phyloP scores from a whole-genome alignment of 2,888 invertebrate genomes.

The Microctonus brassicae region DNA sequence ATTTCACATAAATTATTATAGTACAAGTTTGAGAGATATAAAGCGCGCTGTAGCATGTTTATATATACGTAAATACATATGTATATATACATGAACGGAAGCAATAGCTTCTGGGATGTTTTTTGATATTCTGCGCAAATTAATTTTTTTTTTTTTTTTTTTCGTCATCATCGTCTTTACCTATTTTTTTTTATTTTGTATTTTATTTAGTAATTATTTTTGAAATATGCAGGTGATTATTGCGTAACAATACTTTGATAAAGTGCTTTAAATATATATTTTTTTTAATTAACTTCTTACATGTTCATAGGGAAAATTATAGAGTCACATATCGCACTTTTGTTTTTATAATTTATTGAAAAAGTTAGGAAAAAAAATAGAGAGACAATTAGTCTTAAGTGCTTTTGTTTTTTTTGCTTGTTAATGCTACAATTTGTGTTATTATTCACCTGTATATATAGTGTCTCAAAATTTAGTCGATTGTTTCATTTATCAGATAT shows the following conservation, averaged over 20 bases:
- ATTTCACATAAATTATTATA: not conserved
- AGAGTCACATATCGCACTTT: not conserved
- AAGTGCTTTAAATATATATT: not conserved
- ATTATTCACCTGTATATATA: not conserved
- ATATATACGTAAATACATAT: not conserved
- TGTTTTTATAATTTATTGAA: conserved; percentile 1
- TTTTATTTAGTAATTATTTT: not conserved
- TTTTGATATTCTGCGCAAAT: not conserved
- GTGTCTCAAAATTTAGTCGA: conserved; percentile 6
- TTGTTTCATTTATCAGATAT: conserved; percentile 1
- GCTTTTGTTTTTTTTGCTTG: not conserved
- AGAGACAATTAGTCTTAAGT: not conserved
- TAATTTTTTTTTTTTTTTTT: not conserved
- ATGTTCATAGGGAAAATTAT: not conserved
- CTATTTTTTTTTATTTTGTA: too few species aligned
- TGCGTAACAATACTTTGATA: not conserved
- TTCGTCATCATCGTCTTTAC: too few species aligned
- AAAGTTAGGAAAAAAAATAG: not conserved
- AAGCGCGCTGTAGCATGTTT: not conserved
- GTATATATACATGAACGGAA: not conserved
- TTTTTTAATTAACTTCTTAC: not conserved
- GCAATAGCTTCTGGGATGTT: not conserved
- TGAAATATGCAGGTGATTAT: not conserved
- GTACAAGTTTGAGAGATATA: too few species aligned
- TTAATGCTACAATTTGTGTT: not conserved